A percentile compares a stretch with the other conserved stretches of the same genome.
phyloP scores from a whole-genome alignment of 1,140 invertebrate genomes.

The Macrocentrus cingulum region DNA sequence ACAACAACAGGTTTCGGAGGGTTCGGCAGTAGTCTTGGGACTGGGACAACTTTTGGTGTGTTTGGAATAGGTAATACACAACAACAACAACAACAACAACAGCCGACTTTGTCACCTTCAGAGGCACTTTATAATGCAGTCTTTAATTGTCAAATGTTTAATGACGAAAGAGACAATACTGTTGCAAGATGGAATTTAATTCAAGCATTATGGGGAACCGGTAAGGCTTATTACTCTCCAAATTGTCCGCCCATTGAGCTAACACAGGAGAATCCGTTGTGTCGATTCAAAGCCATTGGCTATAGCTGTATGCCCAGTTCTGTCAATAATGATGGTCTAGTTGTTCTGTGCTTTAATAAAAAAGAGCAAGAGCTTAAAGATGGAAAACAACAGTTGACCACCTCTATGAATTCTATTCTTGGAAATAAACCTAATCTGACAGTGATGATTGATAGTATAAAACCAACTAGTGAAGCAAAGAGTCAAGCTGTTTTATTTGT shows the following conservation, averaged over 20 bases:
- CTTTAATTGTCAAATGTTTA: conserved; percentile 83
- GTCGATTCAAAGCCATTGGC: conserved; percentile 89
- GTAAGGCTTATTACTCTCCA: conserved; percentile 77
- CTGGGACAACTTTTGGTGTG: conserved; percentile 29
- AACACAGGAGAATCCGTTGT: conserved; percentile 86
- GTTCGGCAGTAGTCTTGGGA: conserved; percentile 54
- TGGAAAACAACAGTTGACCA: conserved; percentile 73
- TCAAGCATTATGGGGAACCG: conserved; percentile 90
- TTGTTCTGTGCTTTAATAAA: conserved; percentile 81
- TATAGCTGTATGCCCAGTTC: conserved; percentile 81
- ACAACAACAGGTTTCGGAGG: conserved; percentile 60
- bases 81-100: conserved; percentile 62
- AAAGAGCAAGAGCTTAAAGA: conserved; percentile 73
- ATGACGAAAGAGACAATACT: conserved; percentile 88
- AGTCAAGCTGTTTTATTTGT: conserved; percentile 80
- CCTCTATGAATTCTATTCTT: conserved; percentile 68
- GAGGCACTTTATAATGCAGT: conserved; percentile 77
- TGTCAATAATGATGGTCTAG: conserved; percentile 85
- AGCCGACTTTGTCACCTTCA: conserved; percentile 63
- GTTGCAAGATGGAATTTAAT: conserved; percentile 92
- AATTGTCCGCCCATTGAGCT: conserved; percentile 77
- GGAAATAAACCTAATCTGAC: conserved; percentile 83
- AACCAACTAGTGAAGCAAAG: conserved; percentile 73
- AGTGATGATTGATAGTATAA: conserved; percentile 75
- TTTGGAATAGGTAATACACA: conserved; percentile 45